Evolutionary conservation across 2,888 invertebrate genomes (phyloP).

Genomic region (Ornithoptera priamus): DNA sequence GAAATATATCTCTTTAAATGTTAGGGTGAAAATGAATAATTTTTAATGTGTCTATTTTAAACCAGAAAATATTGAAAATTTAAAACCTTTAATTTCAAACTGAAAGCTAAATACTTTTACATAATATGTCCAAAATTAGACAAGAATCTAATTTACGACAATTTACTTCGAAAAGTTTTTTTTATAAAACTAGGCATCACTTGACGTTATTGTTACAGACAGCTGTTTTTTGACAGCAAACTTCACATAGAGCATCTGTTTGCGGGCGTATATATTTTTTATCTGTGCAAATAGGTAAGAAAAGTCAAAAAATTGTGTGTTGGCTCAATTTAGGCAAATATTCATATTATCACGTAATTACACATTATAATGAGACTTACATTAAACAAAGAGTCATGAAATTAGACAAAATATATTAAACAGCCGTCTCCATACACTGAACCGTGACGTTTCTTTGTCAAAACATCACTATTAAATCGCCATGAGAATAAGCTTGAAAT

Average conservation of each 20-base stretch:
- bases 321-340: slow-evolving; percentile 55
- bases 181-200: too few species aligned
- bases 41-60: too few species aligned
- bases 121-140: too few species aligned
- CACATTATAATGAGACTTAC: slow-evolving; percentile 46
- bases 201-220: slow-evolving; percentile 14
- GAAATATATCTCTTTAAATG: too few species aligned
- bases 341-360: slow-evolving; percentile 45
- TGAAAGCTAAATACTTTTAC: too few species aligned
- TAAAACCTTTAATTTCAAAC: too few species aligned
- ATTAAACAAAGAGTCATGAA: slow-evolving; percentile 45
- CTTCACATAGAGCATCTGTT: slow-evolving; percentile 20
- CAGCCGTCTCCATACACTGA: slow-evolving; percentile 28
- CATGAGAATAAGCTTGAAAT: slow-evolving; percentile 47
- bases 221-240: slow-evolving; percentile 28
- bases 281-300: slow-evolving; percentile 53
- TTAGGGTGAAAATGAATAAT: too few species aligned
- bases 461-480: slow-evolving; percentile 47
- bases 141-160: too few species aligned
- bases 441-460: slow-evolving; percentile 27
- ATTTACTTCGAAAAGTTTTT: too few species aligned
- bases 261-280: slow-evolving; percentile 33
- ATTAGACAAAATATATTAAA: slow-evolving; percentile 47
- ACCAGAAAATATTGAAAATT: too few species aligned
- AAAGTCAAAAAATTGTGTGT: slow-evolving; percentile 63